These are phyloP conservation scores for Cryptocephalus primarius DNA, from an alignment of 2,888 invertebrate species.

Conservation along the genomic window DNA sequence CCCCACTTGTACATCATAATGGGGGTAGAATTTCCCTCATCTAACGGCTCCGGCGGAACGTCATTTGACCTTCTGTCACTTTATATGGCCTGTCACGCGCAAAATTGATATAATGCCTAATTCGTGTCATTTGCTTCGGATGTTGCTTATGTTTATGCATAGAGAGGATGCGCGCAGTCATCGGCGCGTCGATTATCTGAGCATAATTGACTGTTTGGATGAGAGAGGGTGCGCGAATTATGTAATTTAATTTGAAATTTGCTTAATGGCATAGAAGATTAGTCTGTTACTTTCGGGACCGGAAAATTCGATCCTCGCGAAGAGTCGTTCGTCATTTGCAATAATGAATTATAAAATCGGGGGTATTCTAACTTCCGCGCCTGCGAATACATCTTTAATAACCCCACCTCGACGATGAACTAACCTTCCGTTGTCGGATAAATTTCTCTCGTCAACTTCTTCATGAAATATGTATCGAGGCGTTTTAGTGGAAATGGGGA, in stretches of 20 bases:
- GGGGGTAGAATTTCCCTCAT: conserved; percentile 11
- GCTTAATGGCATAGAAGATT: conserved; percentile 30
- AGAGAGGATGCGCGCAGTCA: conserved; percentile 20
- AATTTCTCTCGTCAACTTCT: conserved; percentile 20
- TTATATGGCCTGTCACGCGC: conserved; percentile 35
- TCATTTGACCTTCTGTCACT: conserved; percentile 38
- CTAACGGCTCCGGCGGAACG: conserved; percentile 18
- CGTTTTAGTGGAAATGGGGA: conserved; percentile 25
- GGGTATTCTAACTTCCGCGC: too few relatives aligned
- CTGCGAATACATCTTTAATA: too few relatives aligned
- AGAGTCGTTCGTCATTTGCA: too few relatives aligned
- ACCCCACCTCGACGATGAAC: too few relatives aligned
- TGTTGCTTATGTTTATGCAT: conserved; percentile 32
- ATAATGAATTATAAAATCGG: too few relatives aligned
- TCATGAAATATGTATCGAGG: conserved; percentile 29
- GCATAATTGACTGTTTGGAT: conserved; percentile 27
- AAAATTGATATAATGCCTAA: conserved; percentile 39
- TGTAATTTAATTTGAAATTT: conserved; percentile 34
- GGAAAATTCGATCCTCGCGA: too few relatives aligned
- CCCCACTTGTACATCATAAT: conserved; percentile 15
- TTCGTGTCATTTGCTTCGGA: conserved; percentile 31
- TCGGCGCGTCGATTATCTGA: conserved; percentile 21
- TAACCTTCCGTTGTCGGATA: conserved; percentile 17
- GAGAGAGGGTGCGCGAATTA: conserved; percentile 15
- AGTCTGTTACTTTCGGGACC: conserved; percentile 13